Conservation (phyloP, 2,113 vertebrate genomes). For the Albula goreensis region DNA sequence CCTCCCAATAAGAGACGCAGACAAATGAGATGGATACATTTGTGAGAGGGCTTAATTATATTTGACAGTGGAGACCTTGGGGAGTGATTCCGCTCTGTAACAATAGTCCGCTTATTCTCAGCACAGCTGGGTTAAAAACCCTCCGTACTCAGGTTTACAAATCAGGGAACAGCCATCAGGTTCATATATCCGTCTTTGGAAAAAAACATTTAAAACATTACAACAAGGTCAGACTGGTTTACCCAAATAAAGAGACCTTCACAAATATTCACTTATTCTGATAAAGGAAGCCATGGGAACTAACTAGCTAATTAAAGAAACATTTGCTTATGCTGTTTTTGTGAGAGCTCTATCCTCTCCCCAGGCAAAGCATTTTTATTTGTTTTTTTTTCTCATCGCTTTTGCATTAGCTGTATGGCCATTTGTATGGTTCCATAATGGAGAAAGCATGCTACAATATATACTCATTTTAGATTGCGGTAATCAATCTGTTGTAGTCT, state of each 20-base stretch:
- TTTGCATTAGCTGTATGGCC: too few species aligned
- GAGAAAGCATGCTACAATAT: too few species aligned
- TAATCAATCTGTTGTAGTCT: too few species aligned
- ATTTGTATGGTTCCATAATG: too few species aligned
- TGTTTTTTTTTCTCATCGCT: too few species aligned
- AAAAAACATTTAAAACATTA: neutral
- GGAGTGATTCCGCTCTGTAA: neutral
- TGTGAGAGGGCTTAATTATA: neutral
- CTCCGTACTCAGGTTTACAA: neutral
- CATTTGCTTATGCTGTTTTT: too few species aligned
- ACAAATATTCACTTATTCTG: neutral
- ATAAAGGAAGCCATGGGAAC: neutral
- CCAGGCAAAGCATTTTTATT: too few species aligned
- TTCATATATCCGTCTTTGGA: neutral
- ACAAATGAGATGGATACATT: conserved; percentile 24
- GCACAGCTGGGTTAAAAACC: conserved; percentile 1
- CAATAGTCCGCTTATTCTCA: conserved; percentile 5
- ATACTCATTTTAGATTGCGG: too few species aligned
- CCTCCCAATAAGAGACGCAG: conserved; percentile 44
- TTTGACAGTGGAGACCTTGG: neutral
- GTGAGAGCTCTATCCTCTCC: too few species aligned
- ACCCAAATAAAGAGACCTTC: neutral
- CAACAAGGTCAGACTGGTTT: neutral
- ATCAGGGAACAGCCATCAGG: neutral
- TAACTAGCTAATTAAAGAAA: neutral